Conservation (phyloP, 2,113 vertebrate genomes). For the Bos taurus region DNA sequence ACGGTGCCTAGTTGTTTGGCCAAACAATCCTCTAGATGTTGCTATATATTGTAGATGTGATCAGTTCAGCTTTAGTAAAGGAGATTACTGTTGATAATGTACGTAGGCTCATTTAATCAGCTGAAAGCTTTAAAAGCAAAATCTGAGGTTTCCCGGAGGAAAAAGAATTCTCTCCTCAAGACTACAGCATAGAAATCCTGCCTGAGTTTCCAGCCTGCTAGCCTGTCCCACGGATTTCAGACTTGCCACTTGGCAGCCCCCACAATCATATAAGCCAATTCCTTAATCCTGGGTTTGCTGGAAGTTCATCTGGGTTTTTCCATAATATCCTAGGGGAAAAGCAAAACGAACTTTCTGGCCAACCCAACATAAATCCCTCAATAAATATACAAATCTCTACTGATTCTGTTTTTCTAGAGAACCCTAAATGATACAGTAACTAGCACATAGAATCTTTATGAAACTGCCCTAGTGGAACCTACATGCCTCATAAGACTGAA, state of each 20-base stretch:
- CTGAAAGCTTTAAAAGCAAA: background rate
- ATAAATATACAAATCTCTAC: background rate
- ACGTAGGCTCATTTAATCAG: background rate
- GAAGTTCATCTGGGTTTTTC: background rate
- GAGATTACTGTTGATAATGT: background rate
- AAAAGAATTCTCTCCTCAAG: background rate
- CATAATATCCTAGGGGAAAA: background rate
- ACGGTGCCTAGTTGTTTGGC: background rate
- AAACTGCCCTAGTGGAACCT: background rate
- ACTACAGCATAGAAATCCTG: background rate
- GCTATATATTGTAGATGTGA: background rate
- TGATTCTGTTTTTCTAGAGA: background rate
- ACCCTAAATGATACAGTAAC: background rate
- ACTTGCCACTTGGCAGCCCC: background rate
- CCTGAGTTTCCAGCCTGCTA: background rate
- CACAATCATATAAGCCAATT: background rate
- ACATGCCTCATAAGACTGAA: background rate
- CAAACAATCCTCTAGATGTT: background rate
- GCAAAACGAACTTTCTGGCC: background rate
- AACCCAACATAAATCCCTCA: background rate
- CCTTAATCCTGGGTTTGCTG: background rate
- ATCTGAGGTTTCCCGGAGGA: background rate
- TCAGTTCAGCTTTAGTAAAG: background rate
- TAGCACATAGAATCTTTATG: background rate
- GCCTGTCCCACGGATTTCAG: background rate